A percentile compares a stretch with the other conserved stretches of the same genome.
These are phyloP conservation scores for Colletes latitarsis DNA, from an alignment of 1,140 invertebrate species.

Conservation along the genomic window DNA sequence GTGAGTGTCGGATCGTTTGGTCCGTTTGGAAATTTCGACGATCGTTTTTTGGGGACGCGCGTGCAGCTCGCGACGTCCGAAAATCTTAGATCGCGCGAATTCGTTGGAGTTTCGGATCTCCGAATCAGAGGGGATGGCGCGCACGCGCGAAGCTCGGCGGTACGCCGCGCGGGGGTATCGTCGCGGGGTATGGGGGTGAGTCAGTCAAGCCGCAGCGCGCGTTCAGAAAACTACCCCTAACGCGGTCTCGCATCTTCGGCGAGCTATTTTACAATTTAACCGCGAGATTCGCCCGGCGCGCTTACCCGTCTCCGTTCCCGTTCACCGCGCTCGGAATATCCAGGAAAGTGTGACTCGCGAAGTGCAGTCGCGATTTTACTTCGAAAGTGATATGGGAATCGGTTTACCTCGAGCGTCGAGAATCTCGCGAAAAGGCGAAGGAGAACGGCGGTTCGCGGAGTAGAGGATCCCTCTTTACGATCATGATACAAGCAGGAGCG, in stretches of 20 bases:
- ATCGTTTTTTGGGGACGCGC: too few species aligned
- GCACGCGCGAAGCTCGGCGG: constrained; percentile 66
- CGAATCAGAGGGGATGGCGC: constrained; percentile 41
- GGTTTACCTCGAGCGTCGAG: too few species aligned
- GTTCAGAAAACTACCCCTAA: constrained; percentile 79
- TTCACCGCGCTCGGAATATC: too few species aligned
- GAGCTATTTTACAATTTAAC: constrained; percentile 54
- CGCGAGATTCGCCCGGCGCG: constrained; percentile 29
- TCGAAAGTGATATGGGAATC: too few species aligned
- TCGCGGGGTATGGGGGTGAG: constrained; percentile 77
- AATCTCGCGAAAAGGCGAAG: too few species aligned
- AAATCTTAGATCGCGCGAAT: constrained; percentile 65
- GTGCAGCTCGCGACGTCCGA: neutral
- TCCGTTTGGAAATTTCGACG: neutral
- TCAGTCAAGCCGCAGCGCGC: constrained; percentile 81
- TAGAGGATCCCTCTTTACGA: neutral
- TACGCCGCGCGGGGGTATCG: constrained; percentile 58
- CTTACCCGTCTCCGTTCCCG: neutral
- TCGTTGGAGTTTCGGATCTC: constrained; percentile 62
- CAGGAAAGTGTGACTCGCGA: too few species aligned
- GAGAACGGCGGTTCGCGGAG: too few species aligned
- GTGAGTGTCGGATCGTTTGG: too few species aligned
- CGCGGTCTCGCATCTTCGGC: constrained; percentile 48
- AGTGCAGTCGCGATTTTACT: too few species aligned
- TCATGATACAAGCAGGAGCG: neutral